phyloP scores from a whole-genome alignment of 2,113 vertebrate species.

The Crotalus helleri region DNA sequence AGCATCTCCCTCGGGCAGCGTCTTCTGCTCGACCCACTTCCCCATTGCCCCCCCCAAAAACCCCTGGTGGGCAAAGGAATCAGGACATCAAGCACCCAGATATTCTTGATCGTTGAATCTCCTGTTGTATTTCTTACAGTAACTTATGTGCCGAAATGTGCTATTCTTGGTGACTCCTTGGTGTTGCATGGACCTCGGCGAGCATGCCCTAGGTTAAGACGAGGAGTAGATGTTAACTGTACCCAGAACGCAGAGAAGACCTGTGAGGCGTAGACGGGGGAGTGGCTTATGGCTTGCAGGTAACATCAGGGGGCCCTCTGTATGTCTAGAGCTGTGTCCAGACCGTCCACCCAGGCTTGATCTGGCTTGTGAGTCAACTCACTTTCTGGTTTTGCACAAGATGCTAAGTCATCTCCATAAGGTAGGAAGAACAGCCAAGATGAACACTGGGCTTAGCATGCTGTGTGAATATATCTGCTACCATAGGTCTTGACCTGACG shows the following conservation, averaged over 20 bases:
- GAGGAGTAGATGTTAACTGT: conserved; percentile 65
- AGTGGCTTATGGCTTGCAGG: not conserved
- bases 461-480: not conserved
- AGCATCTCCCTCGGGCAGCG: conserved; percentile 19
- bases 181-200: conserved; percentile 77
- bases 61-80: conserved; percentile 25
- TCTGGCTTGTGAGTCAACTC: not conserved
- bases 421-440: not conserved
- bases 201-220: conserved; percentile 70
- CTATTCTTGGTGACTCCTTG: conserved; percentile 64
- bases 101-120: conserved; percentile 50
- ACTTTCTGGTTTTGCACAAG: not conserved
- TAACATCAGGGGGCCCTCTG: not conserved
- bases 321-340: not conserved
- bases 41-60: not conserved
- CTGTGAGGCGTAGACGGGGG: conserved; percentile 16
- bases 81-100: conserved; percentile 56
- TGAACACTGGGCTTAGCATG: not conserved
- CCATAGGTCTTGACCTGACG: not conserved
- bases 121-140: conserved; percentile 33
- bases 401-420: not conserved
- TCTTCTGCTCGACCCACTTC: not conserved
- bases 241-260: conserved; percentile 68
- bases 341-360: not conserved
- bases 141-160: conserved; percentile 55